Percentiles rank a stretch among this genome's conserved stretches.
Evolutionary conservation across 1,140 invertebrate genomes (phyloP).

Genomic region (Ridgeia piscesae): DNA sequence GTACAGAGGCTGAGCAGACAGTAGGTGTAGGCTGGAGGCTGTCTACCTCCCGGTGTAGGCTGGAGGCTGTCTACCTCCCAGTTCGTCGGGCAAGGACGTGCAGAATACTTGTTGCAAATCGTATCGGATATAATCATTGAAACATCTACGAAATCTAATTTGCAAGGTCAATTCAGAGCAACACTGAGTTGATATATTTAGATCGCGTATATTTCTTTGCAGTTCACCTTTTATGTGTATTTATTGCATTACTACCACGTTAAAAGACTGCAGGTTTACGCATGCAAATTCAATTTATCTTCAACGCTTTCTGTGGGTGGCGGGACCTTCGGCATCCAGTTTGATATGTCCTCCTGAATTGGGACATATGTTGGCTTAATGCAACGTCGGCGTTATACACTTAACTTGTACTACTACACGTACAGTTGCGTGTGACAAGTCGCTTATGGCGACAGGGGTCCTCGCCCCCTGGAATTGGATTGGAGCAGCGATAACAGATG

Average conservation of each 20-base stretch:
- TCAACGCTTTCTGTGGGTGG: too few species aligned
- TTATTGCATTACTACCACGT: not conserved
- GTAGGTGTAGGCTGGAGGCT: not conserved
- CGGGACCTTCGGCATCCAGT: too few species aligned
- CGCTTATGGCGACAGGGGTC: not conserved
- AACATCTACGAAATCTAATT: not conserved
- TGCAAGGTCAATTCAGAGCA: not conserved
- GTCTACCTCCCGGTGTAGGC: not conserved
- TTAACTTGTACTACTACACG: too few species aligned
- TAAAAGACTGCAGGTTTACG: not conserved
- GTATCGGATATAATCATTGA: not conserved
- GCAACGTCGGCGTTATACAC: too few species aligned
- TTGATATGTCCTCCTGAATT: too few species aligned
- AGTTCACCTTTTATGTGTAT: not conserved
- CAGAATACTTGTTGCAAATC: not conserved
- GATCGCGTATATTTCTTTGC: not conserved
- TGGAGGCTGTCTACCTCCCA: not conserved
- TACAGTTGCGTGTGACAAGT: too few species aligned
- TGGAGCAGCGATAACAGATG: not conserved
- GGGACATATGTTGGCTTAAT: too few species aligned
- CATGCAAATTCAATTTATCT: too few species aligned
- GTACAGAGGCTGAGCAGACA: not conserved
- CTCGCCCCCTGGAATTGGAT: not conserved
- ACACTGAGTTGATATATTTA: not conserved
- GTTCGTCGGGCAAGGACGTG: not conserved